Evolutionary conservation across 2,888 invertebrate genomes (phyloP).

Genomic region (Camponotus fellah): DNA sequence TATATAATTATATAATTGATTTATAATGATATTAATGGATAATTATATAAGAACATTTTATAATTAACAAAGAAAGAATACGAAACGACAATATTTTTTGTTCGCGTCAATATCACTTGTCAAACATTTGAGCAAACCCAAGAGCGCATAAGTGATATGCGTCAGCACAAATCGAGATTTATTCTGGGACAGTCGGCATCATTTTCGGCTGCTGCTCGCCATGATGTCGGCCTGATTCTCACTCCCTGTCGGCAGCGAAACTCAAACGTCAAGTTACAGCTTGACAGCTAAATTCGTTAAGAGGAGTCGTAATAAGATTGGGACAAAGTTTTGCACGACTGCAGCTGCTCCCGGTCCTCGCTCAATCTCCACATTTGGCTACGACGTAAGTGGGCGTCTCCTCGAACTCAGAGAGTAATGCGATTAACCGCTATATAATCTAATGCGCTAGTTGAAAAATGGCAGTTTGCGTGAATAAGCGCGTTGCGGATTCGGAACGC

Average conservation of each 20-base stretch:
- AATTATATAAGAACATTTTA: neutral
- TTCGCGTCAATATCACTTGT: neutral
- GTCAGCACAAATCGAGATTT: constrained; percentile 60
- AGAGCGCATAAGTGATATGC: constrained; percentile 38
- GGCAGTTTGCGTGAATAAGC: constrained; percentile 36
- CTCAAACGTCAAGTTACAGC: constrained; percentile 81
- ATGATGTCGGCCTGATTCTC: constrained; percentile 51
- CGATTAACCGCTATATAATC: constrained; percentile 61
- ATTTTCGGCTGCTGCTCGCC: constrained; percentile 39
- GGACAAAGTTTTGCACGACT: constrained; percentile 78
- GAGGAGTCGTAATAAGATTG: constrained; percentile 82
- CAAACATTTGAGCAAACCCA: constrained; percentile 14
- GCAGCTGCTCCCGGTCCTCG: constrained; percentile 68
- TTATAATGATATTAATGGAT: neutral
- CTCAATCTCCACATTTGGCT: constrained; percentile 52
- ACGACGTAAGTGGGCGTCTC: constrained; percentile 49
- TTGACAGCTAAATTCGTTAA: constrained; percentile 83
- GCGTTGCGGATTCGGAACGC: constrained; percentile 26
- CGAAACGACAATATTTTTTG: neutral
- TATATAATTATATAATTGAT: too few relatives aligned
- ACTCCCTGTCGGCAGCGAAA: constrained; percentile 68
- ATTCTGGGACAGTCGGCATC: constrained; percentile 49
- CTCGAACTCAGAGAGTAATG: constrained; percentile 36
- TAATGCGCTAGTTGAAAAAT: constrained; percentile 48
- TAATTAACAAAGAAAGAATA: neutral